phyloP scores from a whole-genome alignment of 1,140 invertebrate genomes.

The Ceratitis capitata region DNA sequence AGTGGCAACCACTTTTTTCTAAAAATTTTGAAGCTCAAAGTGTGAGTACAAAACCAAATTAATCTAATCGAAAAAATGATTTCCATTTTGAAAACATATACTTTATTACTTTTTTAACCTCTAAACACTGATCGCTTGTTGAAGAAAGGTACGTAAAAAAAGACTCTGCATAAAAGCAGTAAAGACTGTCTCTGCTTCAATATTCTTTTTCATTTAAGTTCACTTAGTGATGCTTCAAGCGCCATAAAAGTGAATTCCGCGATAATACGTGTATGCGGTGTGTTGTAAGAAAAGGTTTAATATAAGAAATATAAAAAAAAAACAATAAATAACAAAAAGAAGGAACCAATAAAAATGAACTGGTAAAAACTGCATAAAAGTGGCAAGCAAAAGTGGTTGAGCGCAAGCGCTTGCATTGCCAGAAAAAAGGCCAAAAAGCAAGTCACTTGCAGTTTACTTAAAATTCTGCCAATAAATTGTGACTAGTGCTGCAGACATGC shows the following conservation, averaged over 20 bases:
- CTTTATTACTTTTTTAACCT: no score
- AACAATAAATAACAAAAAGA: neutral
- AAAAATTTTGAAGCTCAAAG: no score
- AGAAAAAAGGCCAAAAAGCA: neutral
- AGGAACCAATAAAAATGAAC: neutral
- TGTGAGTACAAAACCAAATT: no score
- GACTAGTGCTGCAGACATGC: no score
- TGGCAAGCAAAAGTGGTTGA: neutral
- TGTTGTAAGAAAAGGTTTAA: neutral
- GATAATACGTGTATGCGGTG: neutral
- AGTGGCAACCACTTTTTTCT: no score
- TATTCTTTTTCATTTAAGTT: neutral
- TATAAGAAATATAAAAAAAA: neutral
- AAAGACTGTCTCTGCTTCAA: no score
- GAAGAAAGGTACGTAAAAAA: no score
- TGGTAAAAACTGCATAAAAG: neutral
- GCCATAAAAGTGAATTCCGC: constrained; percentile 28
- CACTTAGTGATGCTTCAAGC: neutral
- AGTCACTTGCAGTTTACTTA: constrained; percentile 28
- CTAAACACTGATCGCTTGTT: no score
- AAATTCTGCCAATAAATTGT: constrained; percentile 26
- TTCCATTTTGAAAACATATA: no score
- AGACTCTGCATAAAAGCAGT: no score
- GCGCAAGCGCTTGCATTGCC: neutral
- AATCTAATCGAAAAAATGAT: no score